These are phyloP conservation scores for Cephus cinctus DNA, from an alignment of 1,140 invertebrate species.

Conservation along the genomic window DNA sequence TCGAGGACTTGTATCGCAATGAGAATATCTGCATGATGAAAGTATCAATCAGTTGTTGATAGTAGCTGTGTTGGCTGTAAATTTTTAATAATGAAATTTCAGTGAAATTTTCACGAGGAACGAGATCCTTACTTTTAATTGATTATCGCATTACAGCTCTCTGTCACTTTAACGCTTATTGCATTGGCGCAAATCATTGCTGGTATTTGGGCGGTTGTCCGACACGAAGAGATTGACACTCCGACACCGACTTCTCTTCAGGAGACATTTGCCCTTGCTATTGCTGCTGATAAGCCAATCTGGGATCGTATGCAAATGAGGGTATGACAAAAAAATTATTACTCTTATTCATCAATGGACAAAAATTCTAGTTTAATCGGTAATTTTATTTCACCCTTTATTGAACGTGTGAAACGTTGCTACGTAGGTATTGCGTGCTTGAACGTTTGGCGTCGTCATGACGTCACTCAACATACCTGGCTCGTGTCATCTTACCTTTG, in stretches of 20 bases:
- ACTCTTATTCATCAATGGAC: slow-evolving; percentile 23
- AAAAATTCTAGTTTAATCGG: background rate
- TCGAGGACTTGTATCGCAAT: background rate
- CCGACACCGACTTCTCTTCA: slow-evolving; percentile 48
- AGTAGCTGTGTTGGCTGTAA: background rate
- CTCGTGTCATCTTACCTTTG: too few relatives aligned
- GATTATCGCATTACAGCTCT: slow-evolving; percentile 45
- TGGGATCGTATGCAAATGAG: slow-evolving; percentile 31
- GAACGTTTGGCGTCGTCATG: too few relatives aligned
- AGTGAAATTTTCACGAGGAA: background rate
- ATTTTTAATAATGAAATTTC: background rate
- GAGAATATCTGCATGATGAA: background rate
- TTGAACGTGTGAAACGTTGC: too few relatives aligned
- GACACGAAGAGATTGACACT: slow-evolving; percentile 55
- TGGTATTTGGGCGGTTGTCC: slow-evolving; percentile 59
- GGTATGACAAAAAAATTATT: slow-evolving; percentile 24
- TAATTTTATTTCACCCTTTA: too few relatives aligned
- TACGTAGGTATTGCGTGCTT: too few relatives aligned
- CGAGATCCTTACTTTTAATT: background rate
- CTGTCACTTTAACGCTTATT: slow-evolving; percentile 47
- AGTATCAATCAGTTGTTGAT: background rate
- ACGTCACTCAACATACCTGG: too few relatives aligned
- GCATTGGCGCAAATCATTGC: slow-evolving; percentile 50
- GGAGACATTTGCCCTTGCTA: slow-evolving; percentile 41
- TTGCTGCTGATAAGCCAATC: slow-evolving; percentile 20